Percentiles rank a stretch among this genome's conserved stretches.
phyloP scores from a whole-genome alignment of 2,888 invertebrate genomes.

The Hipparchia semele region DNA sequence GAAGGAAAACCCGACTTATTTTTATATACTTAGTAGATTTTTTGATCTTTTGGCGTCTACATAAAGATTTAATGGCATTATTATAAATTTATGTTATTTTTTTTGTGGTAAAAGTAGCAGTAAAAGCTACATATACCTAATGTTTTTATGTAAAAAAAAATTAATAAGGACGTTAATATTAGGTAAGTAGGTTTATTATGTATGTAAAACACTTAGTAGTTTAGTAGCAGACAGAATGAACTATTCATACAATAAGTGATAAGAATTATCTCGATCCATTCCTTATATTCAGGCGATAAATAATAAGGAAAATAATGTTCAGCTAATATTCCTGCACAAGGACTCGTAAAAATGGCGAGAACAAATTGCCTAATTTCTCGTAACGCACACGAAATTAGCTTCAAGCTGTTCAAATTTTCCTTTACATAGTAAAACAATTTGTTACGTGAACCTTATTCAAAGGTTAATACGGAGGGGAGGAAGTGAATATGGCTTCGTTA shows the following conservation, averaged over 20 bases:
- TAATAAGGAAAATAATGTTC: conserved; percentile 47
- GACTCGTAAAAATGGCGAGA: conserved; percentile 60
- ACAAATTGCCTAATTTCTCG: conserved; percentile 74
- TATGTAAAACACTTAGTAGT: conserved; percentile 21
- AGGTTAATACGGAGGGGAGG: conserved; percentile 59
- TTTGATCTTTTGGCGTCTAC: no score
- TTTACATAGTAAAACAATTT: conserved; percentile 73
- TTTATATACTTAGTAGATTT: no score
- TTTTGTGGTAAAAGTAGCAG: no score
- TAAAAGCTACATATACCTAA: no score
- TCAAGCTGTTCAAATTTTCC: conserved; percentile 67
- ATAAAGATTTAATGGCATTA: no score
- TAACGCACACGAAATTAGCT: conserved; percentile 70
- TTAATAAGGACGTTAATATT: no score
- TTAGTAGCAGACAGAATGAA: conserved; percentile 26
- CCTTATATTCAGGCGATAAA: conserved; percentile 51
- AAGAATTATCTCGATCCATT: conserved; percentile 46
- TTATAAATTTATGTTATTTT: no score
- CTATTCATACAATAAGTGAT: conserved; percentile 36
- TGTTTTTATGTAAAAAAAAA: no score
- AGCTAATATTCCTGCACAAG: conserved; percentile 58
- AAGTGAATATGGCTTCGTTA: conserved; percentile 42
- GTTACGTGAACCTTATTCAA: conserved; percentile 65
- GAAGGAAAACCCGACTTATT: no score
- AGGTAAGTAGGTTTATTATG: background rate